Conservation (phyloP, 92 coral and sea anemone species). For the Metridium senile region DNA sequence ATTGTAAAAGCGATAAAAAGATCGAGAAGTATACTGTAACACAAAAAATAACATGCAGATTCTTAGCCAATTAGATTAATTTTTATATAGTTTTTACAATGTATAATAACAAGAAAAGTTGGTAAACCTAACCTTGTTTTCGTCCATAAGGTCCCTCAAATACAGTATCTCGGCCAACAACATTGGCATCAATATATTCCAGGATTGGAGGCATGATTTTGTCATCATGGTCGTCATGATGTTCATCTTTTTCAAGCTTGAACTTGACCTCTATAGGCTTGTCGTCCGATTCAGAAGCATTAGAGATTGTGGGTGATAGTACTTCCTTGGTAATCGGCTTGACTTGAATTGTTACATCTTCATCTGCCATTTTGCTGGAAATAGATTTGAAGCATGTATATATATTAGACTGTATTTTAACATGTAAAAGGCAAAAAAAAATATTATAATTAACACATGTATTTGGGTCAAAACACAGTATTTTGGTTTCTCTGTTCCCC, state of each 20-base stretch:
- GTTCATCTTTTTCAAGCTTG: constrained; percentile 3
- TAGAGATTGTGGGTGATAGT: background rate
- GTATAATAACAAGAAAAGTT: too few relatives aligned
- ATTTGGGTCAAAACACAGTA: too few relatives aligned
- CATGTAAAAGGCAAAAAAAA: too few relatives aligned
- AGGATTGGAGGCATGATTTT: constrained; percentile 59
- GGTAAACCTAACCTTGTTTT: constrained; percentile 81
- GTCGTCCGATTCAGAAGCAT: constrained; percentile 5
- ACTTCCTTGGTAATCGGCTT: background rate
- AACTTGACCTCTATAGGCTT: constrained; percentile 28
- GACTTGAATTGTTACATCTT: background rate
- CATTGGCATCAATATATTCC: constrained; percentile 68
- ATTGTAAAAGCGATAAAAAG: too few relatives aligned
- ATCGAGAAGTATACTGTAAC: too few relatives aligned
- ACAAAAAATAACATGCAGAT: too few relatives aligned
- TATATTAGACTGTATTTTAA: too few relatives aligned
- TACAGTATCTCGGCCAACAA: constrained; percentile 66
- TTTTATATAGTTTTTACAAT: too few relatives aligned
- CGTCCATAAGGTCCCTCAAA: constrained; percentile 70
- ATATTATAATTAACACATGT: too few relatives aligned
- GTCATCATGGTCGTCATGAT: constrained; percentile 36
- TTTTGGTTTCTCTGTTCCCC: too few relatives aligned
- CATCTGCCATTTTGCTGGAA: background rate
- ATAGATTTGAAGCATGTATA: too few relatives aligned
- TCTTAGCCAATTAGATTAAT: too few relatives aligned